Percentiles rank a stretch among this genome's conserved stretches.
These are phyloP conservation scores for Muricea muricata DNA, from an alignment of 92 coral and sea anemone species.

Conservation along the genomic window DNA sequence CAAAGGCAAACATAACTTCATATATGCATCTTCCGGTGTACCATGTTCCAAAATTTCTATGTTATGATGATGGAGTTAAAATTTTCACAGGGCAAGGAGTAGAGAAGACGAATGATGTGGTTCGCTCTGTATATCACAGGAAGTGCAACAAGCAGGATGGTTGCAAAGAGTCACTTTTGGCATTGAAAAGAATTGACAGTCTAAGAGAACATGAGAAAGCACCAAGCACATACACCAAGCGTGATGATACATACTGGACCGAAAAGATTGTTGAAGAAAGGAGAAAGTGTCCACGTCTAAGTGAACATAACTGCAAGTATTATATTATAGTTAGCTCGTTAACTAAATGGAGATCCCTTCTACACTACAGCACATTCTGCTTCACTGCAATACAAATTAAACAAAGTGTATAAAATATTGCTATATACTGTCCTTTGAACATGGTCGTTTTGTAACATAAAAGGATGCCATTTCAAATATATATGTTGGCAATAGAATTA, in stretches of 20 bases:
- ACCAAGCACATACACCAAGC: slow-evolving; percentile 23
- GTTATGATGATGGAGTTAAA: slow-evolving; percentile 27
- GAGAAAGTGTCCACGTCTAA: slow-evolving; percentile 32
- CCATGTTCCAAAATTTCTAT: slow-evolving; percentile 20
- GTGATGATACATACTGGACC: slow-evolving; percentile 26
- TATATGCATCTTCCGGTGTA: slow-evolving; percentile 33
- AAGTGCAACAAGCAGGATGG: not conserved
- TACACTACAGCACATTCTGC: not conserved
- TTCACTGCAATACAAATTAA: slow-evolving; percentile 6
- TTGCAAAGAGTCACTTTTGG: slow-evolving; percentile 26
- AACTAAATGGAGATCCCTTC: not conserved
- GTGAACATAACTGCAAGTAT: not conserved
- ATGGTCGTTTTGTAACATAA: slow-evolving; percentile 28
- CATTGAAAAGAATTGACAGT: slow-evolving; percentile 26
- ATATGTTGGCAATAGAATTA: slow-evolving; percentile 33
- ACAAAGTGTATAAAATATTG: not conserved
- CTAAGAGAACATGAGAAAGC: slow-evolving; percentile 10
- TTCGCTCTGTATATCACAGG: not conserved
- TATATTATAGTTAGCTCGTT: slow-evolving; percentile 3
- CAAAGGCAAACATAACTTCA: slow-evolving; percentile 24
- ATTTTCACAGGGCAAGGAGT: slow-evolving; percentile 38
- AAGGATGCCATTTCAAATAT: slow-evolving; percentile 37
- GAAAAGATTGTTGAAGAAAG: slow-evolving; percentile 29
- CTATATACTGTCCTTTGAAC: slow-evolving; percentile 36
- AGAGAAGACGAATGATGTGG: slow-evolving; percentile 24